Evolutionary conservation across 64 coral and sea anemone genomes (phyloP).

Genomic region (Porites australiensis): DNA sequence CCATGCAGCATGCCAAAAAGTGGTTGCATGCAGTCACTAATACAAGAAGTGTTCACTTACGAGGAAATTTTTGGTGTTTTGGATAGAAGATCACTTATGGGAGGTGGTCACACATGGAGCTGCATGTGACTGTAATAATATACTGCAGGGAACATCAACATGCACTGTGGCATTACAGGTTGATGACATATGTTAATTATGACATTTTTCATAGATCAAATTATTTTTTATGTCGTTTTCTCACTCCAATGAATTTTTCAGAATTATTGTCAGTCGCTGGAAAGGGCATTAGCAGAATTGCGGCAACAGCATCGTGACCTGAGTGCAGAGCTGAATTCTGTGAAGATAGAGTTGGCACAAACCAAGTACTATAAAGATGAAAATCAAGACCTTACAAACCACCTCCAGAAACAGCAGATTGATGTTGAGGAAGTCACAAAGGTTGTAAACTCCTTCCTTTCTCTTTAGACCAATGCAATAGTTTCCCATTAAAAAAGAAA

Average conservation of each 20-base stretch:
- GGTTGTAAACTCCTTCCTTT: not conserved
- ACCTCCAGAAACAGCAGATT: slow-evolving; percentile 61
- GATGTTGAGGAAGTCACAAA: slow-evolving; percentile 78
- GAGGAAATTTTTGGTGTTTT: too few relatives aligned
- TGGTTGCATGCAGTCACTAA: too few relatives aligned
- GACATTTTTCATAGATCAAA: not conserved
- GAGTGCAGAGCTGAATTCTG: slow-evolving; percentile 65
- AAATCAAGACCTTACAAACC: slow-evolving; percentile 33
- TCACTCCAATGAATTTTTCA: not conserved
- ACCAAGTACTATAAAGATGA: slow-evolving; percentile 69
- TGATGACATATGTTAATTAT: too few relatives aligned
- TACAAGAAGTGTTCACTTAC: too few relatives aligned
- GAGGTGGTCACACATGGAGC: too few relatives aligned
- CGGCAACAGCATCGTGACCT: slow-evolving; percentile 64
- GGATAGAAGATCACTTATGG: too few relatives aligned
- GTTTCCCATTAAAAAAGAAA: not conserved
- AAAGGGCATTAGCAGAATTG: slow-evolving; percentile 65
- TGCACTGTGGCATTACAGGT: not conserved
- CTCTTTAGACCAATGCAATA: not conserved
- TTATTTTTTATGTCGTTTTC: not conserved
- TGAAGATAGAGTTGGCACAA: slow-evolving; percentile 82
- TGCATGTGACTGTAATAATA: too few relatives aligned
- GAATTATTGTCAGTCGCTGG: slow-evolving; percentile 81
- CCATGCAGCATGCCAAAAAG: too few relatives aligned
- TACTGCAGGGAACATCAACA: too few relatives aligned